phyloP scores from a whole-genome alignment of 1,140 invertebrate species.

The Drosophila jambulina region DNA sequence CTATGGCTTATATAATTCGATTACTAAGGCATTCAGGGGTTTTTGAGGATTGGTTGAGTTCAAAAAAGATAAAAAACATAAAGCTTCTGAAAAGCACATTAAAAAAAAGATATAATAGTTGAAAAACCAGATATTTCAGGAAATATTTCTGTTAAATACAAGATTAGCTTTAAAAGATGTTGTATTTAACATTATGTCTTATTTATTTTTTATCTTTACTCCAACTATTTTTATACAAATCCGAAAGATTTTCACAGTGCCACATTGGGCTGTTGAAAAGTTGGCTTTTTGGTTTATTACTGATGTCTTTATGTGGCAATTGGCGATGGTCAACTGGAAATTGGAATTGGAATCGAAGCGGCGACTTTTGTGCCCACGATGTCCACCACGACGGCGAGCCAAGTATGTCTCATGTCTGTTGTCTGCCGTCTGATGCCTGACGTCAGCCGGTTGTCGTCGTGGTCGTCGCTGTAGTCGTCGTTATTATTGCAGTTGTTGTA shows the following conservation, averaged over 20 bases:
- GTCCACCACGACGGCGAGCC: constrained; percentile 18
- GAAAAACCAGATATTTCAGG: too few relatives aligned
- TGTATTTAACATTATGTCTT: too few relatives aligned
- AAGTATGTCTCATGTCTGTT: neutral
- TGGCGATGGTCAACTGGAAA: constrained; percentile 73
- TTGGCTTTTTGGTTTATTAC: constrained; percentile 56
- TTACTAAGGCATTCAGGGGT: neutral
- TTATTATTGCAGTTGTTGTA: constrained; percentile 34
- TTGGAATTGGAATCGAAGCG: constrained; percentile 51
- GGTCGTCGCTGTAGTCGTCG: constrained; percentile 15
- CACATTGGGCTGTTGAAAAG: constrained; percentile 21
- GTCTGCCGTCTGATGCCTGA: constrained; percentile 39
- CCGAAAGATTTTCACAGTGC: constrained; percentile 8
- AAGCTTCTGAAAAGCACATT: too few relatives aligned
- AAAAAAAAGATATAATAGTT: too few relatives aligned
- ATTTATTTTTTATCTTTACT: too few relatives aligned
- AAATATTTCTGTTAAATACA: too few relatives aligned
- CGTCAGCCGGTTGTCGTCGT: constrained; percentile 56
- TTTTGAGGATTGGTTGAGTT: neutral
- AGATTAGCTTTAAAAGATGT: too few relatives aligned
- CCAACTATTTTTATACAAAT: too few relatives aligned
- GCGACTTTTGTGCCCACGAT: constrained; percentile 34
- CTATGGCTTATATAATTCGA: neutral
- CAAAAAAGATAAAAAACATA: too few relatives aligned
- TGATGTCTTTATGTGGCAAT: constrained; percentile 76